phyloP scores from a whole-genome alignment of 1,140 invertebrate species.

The Phocides pigmalion region DNA sequence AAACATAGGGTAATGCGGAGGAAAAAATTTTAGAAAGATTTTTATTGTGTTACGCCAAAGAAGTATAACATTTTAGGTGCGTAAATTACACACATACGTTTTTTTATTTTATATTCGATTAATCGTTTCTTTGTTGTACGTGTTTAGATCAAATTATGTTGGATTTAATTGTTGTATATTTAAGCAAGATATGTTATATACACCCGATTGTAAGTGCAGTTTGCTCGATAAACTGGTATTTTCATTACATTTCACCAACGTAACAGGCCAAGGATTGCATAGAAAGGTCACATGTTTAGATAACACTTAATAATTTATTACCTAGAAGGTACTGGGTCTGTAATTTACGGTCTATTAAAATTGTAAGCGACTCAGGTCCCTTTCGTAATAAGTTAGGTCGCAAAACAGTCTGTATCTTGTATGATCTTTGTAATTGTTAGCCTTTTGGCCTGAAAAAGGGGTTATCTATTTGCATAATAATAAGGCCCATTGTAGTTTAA shows the following conservation, averaged over 20 bases:
- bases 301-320: slow-evolving; percentile 31
- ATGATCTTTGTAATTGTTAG: slow-evolving; percentile 18
- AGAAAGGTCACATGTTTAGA: slow-evolving; percentile 26
- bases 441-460: slow-evolving; percentile 1
- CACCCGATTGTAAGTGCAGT: too few species aligned
- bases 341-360: slow-evolving; percentile 33
- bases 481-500: slow-evolving; percentile 17
- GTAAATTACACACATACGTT: too few species aligned
- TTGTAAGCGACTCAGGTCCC: slow-evolving; percentile 16
- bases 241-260: neutral
- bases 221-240: neutral
- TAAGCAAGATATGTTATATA: too few species aligned
- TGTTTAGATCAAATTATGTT: too few species aligned
- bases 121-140: too few species aligned
- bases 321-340: slow-evolving; percentile 18
- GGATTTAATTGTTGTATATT: too few species aligned
- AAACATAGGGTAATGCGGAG: too few species aligned
- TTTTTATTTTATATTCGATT: too few species aligned
- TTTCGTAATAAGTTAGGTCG: slow-evolving; percentile 22
- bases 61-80: too few species aligned
- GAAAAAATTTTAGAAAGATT: too few species aligned
- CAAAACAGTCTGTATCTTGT: slow-evolving; percentile 2
- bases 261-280: neutral
- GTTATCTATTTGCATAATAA: slow-evolving; percentile 19
- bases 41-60: too few species aligned